A percentile compares a stretch with the other conserved stretches of the same genome.
Conservation (phyloP, 1,140 invertebrate species). For the Drosophila truncata region DNA sequence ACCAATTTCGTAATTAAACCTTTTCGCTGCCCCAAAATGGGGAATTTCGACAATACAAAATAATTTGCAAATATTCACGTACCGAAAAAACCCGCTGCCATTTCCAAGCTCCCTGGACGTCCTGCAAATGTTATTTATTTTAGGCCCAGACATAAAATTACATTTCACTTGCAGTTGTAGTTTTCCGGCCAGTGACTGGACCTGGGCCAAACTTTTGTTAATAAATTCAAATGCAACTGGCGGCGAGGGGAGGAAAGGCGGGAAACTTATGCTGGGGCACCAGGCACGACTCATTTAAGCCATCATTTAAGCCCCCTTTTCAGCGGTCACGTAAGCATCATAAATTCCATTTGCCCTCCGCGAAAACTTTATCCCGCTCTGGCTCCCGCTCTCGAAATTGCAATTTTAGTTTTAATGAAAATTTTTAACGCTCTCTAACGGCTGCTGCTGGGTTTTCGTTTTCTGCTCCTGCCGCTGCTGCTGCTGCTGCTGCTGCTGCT, state of each 20-base stretch:
- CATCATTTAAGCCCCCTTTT: slow-evolving; percentile 67
- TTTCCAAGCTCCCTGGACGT: not conserved
- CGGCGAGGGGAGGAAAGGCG: not conserved
- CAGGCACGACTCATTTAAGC: slow-evolving; percentile 72
- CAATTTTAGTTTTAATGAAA: slow-evolving; percentile 76
- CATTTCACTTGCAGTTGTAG: slow-evolving; percentile 58
- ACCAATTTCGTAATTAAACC: slow-evolving; percentile 39
- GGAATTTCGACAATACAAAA: slow-evolving; percentile 38
- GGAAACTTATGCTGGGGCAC: slow-evolving; percentile 36
- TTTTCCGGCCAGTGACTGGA: slow-evolving; percentile 41
- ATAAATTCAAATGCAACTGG: slow-evolving; percentile 72
- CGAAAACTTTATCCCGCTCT: slow-evolving; percentile 26
- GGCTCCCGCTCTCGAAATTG: slow-evolving; percentile 36
- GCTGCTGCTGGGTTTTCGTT: slow-evolving; percentile 7
- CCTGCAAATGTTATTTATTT: slow-evolving; percentile 58
- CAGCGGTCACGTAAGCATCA: slow-evolving; percentile 66
- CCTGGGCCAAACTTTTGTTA: slow-evolving; percentile 68
- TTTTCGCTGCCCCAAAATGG: slow-evolving; percentile 24
- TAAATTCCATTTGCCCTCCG: slow-evolving; percentile 46
- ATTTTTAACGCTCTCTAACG: slow-evolving; percentile 49
- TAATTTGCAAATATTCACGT: slow-evolving; percentile 46
- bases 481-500: too few relatives aligned
- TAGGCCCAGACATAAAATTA: slow-evolving; percentile 61
- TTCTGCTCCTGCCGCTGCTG: not conserved
- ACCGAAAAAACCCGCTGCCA: not conserved